Conservation (phyloP, 2,113 vertebrate genomes). For the Microtus pennsylvanicus region DNA sequence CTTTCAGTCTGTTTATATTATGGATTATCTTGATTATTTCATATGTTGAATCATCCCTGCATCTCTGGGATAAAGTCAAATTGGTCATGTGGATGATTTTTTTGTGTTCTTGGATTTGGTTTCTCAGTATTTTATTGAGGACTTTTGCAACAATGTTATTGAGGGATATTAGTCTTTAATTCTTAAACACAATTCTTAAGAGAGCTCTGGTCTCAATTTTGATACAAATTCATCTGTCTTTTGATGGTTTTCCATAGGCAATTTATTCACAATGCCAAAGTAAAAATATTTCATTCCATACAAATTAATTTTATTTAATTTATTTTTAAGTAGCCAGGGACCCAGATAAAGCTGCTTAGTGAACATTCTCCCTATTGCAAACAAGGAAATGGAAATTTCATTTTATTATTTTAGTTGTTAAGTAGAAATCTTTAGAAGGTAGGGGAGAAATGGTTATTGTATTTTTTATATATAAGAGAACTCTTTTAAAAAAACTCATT, state of each 20-base stretch:
- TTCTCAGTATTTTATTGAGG: no score
- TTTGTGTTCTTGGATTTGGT: no score
- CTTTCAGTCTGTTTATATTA: no score
- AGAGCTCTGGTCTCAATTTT: neutral
- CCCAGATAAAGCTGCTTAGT: neutral
- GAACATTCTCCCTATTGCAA: neutral
- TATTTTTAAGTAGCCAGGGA: constrained; percentile 9
- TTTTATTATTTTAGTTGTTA: constrained; percentile 1
- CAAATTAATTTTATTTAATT: constrained; percentile 36
- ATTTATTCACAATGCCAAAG: neutral
- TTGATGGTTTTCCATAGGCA: neutral
- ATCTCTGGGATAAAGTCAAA: no score
- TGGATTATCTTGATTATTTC: no score
- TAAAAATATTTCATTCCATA: neutral
- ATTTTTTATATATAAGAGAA: constrained; percentile 37
- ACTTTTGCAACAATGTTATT: no score
- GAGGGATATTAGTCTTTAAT: no score
- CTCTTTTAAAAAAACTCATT: constrained; percentile 4
- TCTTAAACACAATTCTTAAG: neutral
- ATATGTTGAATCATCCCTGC: no score
- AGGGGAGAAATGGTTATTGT: neutral
- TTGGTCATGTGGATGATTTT: no score
- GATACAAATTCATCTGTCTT: neutral
- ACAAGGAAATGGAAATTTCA: neutral
- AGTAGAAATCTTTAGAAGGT: constrained; percentile 25